Base-by-base conservation (phyloP, 1,140 invertebrate species). In the Drosophila malerkotliana region DNA sequence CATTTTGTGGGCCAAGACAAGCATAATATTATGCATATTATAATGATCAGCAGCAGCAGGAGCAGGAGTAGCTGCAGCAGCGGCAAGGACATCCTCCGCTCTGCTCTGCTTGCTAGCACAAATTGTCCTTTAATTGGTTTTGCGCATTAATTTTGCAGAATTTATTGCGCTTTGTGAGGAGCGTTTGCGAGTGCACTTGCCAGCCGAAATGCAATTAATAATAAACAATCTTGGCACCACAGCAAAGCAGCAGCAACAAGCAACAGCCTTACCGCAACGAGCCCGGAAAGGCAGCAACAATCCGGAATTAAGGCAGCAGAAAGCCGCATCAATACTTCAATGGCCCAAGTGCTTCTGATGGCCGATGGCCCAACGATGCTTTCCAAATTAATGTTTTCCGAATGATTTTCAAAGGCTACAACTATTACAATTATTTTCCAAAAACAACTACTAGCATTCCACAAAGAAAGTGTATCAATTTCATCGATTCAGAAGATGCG, bases 51-150 rank as follows among this genome's bases (percentile, higher is more conserved):
- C 54, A 59, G 61, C 64, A 52, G 32, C 24, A 52, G 34, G 12
- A 47, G 48, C 30, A 28, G 26, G 26, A 47, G 49, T 21, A 21
- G 21, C 18, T 18, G 18, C 32, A 54, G 58, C 32, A 66, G 60
- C 44, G 56, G 66, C 41, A 75, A 66, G 72, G 53, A 75, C 72
- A 74, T 52, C 30, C 52, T 58, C 15, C 15, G 58, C 58, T 63
- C 10, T 66, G 28, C 34, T 49, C 49, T 55, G 57, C 52, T 53
- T 62, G 61, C 54, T 32, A 58, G 71, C 75, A 75, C 64, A 79
- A 87, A 76, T 76, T 81, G 82, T 81, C 77, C 79, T 85, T 85
- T 87, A 85, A 85, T 85, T 85, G 82, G 81, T 85, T 85, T 85
- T 87, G 52, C 82, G 61, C 73, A 85, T 85, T 85, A 85, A 85